A percentile compares a stretch with the other conserved stretches of the same genome.
phyloP scores from a whole-genome alignment of 2,797 vertebrate genomes.

The Gymnoscopelus braueri region DNA sequence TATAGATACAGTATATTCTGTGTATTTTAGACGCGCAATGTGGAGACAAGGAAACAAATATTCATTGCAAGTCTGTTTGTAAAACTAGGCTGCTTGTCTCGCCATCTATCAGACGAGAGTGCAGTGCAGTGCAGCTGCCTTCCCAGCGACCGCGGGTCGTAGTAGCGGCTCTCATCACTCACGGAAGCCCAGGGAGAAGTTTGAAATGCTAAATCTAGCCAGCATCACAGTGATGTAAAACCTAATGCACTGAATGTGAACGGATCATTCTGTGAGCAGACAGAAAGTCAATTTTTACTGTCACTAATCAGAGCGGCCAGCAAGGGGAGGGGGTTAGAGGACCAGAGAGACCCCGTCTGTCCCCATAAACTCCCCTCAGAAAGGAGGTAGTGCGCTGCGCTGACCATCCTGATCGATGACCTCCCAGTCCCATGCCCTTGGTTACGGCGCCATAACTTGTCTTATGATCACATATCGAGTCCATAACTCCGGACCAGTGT shows the following conservation, averaged over 20 bases:
- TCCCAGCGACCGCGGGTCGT: constrained; percentile 34
- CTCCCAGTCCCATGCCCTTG: constrained; percentile 14
- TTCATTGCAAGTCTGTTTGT: constrained; percentile 3
- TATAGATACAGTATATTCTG: background rate
- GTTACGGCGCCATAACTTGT: constrained; percentile 32
- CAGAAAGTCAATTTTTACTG: constrained; percentile 72
- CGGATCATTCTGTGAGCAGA: constrained; percentile 63
- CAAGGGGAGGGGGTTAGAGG: constrained; percentile 1
- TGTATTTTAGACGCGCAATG: background rate
- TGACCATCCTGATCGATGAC: constrained; percentile 45
- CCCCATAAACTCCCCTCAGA: constrained; percentile 29
- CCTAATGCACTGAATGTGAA: constrained; percentile 53
- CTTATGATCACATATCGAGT: constrained; percentile 40
- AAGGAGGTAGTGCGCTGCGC: constrained; percentile 28
- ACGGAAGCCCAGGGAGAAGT: constrained; percentile 41
- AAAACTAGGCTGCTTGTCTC: constrained; percentile 9
- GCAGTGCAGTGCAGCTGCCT: constrained; percentile 19
- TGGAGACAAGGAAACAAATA: constrained; percentile 19
- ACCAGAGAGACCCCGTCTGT: constrained; percentile 15
- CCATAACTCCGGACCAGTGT: constrained; percentile 34
- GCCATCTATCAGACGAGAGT: constrained; percentile 23
- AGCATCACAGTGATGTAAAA: constrained; percentile 62
- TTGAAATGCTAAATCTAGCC: constrained; percentile 56
- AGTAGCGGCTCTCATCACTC: constrained; percentile 46
- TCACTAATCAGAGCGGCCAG: constrained; percentile 65